Base-by-base conservation (phyloP, 2,797 vertebrate genomes). In the Sylvia borin region DNA sequence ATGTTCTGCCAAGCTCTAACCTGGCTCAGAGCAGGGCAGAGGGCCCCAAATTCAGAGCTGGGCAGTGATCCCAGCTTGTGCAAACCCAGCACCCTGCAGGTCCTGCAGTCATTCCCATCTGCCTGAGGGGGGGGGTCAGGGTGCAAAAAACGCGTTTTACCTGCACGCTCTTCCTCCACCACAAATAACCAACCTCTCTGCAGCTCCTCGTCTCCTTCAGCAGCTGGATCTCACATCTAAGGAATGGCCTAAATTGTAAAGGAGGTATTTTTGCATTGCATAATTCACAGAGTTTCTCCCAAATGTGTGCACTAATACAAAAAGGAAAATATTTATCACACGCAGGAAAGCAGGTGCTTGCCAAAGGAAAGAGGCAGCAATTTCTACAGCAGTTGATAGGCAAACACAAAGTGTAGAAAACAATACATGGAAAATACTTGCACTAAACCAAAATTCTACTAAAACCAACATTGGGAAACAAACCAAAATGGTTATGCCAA, bases 251-350 rank as follows among this genome's bases (percentile, higher is more conserved):
- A 16, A 20, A 20, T 43, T 48, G 31, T 17, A 40, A n/a, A 70
- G 9, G 45, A 51, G 20, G 55, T 32, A 29, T 54, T 58, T 77
- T 47, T 14, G 15, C 42, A 11, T 18, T 42, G 11, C 11, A 1
- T 22, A 34, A 22, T 25, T 65, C 36, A 38, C 57, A 42, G 13
- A 32, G 21, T 58, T 77, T 45, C 61, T 65, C 60, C 38, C 0
- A 0, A 62, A 17, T 1, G 0, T 4, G 3, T 34, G 53, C 32
- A 6, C 22, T 42, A 20, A 15, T 9, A 24, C 40, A 53, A 20
- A 42, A 76, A 66, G 11, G 25, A 78, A 71, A n/a, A 13, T 13
- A 2, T 32, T 61, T 47, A 27, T 48, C 54, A 22, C 18, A 4
- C 0, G 1, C 62, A 32, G n/a, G 66, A 78, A 58, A 48, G 36